phyloP scores from a whole-genome alignment of 2,888 invertebrate species.

The Prosapia bicincta region DNA sequence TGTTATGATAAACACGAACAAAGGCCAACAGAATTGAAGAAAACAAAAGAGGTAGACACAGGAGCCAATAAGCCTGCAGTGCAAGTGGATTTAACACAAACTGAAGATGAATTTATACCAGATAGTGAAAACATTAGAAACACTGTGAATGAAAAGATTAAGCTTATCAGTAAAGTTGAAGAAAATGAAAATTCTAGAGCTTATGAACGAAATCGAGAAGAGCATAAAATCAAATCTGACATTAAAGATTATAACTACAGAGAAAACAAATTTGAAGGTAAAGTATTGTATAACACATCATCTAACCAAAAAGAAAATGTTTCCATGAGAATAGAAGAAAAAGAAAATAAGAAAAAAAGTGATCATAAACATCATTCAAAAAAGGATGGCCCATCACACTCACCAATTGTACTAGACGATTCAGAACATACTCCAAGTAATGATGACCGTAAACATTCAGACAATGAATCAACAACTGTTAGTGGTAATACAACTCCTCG shows the following conservation, averaged over 20 bases:
- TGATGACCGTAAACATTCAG: conserved; percentile 14
- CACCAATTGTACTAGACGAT: conserved; percentile 30
- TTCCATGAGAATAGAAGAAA: conserved; percentile 13
- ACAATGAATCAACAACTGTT: conserved; percentile 7
- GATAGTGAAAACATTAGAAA: not conserved
- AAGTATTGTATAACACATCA: not conserved
- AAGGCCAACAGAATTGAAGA: conserved; percentile 42
- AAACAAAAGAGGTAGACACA: conserved; percentile 41
- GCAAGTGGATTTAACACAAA: conserved; percentile 47
- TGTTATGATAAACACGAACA: conserved; percentile 35
- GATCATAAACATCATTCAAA: conserved; percentile 7
- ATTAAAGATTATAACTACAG: not conserved
- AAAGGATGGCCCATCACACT: conserved; percentile 18
- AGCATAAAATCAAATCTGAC: not conserved
- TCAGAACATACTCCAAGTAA: conserved; percentile 15
- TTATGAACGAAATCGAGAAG: not conserved
- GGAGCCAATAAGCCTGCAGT: conserved; percentile 42
- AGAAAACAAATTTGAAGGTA: not conserved
- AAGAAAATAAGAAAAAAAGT: conserved; percentile 15
- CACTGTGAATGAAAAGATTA: not conserved
- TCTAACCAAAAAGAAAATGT: not conserved
- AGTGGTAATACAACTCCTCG: conserved; percentile 27
- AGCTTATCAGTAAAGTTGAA: not conserved
- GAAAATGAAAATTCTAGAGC: not conserved
- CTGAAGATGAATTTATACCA: conserved; percentile 36